These are phyloP conservation scores for Halictus ligatus DNA, from an alignment of 2,888 invertebrate genomes.

Conservation along the genomic window DNA sequence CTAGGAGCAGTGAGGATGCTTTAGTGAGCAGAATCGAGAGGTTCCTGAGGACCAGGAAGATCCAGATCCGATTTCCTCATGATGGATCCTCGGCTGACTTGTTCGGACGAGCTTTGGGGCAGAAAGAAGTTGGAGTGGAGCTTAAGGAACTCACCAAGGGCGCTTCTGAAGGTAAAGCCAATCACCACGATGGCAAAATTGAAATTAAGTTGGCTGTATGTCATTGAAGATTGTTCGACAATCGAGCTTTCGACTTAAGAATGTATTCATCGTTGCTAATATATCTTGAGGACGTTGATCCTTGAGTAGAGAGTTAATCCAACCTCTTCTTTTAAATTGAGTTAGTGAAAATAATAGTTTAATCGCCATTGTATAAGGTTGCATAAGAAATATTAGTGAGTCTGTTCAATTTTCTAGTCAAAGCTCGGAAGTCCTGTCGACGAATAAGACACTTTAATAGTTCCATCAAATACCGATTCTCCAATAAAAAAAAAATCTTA, in stretches of 20 bases:
- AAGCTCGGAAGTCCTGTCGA: background rate
- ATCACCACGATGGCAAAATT: background rate
- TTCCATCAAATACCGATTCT: too few relatives aligned
- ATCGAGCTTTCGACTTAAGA: background rate
- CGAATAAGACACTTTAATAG: too few relatives aligned
- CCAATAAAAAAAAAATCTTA: too few relatives aligned
- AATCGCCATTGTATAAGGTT: background rate
- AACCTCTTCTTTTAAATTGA: background rate
- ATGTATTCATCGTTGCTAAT: background rate
- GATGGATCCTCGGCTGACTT: slow-evolving; percentile 80
- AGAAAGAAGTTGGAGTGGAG: slow-evolving; percentile 77
- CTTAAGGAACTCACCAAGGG: slow-evolving; percentile 76
- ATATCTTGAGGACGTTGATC: background rate
- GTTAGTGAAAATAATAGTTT: background rate
- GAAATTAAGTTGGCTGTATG: background rate
- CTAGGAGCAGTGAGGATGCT: slow-evolving; percentile 73
- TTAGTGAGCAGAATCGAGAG: slow-evolving; percentile 78
- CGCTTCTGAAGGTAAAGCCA: slow-evolving; percentile 79
- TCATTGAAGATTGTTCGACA: background rate
- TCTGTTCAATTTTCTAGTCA: background rate
- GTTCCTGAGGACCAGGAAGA: slow-evolving; percentile 77
- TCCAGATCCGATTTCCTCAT: slow-evolving; percentile 76
- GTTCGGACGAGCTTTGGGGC: slow-evolving; percentile 80
- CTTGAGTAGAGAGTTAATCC: background rate
- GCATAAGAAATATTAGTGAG: background rate